Evolutionary conservation across 2,113 vertebrate genomes (phyloP), one percentile per base, ranked within the genome.

Genomic region (Phrynosoma platyrhinos): DNA sequence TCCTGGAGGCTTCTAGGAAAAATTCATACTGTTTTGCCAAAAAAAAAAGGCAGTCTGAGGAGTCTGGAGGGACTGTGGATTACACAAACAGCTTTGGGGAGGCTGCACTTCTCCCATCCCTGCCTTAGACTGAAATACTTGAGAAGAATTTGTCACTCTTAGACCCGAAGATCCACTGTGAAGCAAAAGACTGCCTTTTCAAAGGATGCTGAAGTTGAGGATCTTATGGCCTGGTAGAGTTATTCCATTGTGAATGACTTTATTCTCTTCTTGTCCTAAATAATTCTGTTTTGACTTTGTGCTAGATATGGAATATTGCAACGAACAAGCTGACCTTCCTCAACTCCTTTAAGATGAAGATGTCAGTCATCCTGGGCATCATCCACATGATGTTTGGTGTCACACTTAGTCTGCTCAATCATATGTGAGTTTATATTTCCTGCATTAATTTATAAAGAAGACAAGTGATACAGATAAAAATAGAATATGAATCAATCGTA

Each of bases 321-420:
- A 93, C 92, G 92, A 99, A 99, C 95, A 99, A 99, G 89, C 95
- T 99, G 94, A 98, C 97, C 1, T 99, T 99, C 96, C 97, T 99
- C 89, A 99, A 99, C 94, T 99, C 99, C 1, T 99, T 99, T 87
- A 99, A 99, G 93, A 99, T 99, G 99, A 99, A 99, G 95, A 99
- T 99, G 98, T 99, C 99, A 1, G 96, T 99, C 42, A 97, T 98
- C 90, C 96, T 99, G 74, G 99, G 99, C 47, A 97, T 99, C 88
- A 96, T 98, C 94, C 99, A 99, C 91, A 99, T 99, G 99, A 85
- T 98, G 52, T 99, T 99, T 89, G 99, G 99, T 66, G 97, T 99
- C n/a, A 92, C 94, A 0, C 93, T 99, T 93, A 99, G 99, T 89
- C 97, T 99, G 32, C 98, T 99, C 93, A 99, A 99, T 95, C 98